Base-by-base conservation (phyloP, 2,888 invertebrate genomes). In the Amiota mariae region DNA sequence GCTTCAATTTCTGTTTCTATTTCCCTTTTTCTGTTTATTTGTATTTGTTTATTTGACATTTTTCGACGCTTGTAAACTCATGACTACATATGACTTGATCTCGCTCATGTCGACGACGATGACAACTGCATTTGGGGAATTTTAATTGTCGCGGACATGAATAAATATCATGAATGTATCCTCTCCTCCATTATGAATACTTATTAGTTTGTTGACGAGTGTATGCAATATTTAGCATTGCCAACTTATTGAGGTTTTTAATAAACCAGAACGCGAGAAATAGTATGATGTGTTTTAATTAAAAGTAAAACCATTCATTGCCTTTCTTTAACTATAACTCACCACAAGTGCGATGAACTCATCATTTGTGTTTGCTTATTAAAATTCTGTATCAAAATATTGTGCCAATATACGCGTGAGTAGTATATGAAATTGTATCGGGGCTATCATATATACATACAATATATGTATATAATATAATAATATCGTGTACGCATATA, bases 121-220 rank as follows among this genome's bases (percentile, higher is more conserved):
- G 78, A 79, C 81, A 78, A 73, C 71, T 75, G 70, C 74, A 76
- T 76, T 74, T 76, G 68, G 75, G 59, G 67, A 77, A 79, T 76
- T 82, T 78, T 74, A 81, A 84, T 76, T 79, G 71, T 56, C 11
- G 46, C 49, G 49, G 15, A 8, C 51, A 15, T 12, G 46, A 10
- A 46, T 24, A 12, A 24, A 61, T 18, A 18, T 61, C n/a, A n/a
- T 24, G 57, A 56, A 59, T 73, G 72, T 48, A n/a, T 36, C 70
- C n/a, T 10, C 47, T 57, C 64, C 71, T 66, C 20, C 24, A 48
- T 36, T 68, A 3, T 24, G 24, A 24, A 24, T 24, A 24, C 24
- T 47, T n/a, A n/a, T n/a, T n/a, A n/a, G n/a, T 64, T 36, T 49
- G 71, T 72, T 24, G 18, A 15, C 18, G 24, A 51, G 36, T 68